phyloP scores from a whole-genome alignment of 2,113 vertebrate genomes.

The Rhinolophus sinicus region DNA sequence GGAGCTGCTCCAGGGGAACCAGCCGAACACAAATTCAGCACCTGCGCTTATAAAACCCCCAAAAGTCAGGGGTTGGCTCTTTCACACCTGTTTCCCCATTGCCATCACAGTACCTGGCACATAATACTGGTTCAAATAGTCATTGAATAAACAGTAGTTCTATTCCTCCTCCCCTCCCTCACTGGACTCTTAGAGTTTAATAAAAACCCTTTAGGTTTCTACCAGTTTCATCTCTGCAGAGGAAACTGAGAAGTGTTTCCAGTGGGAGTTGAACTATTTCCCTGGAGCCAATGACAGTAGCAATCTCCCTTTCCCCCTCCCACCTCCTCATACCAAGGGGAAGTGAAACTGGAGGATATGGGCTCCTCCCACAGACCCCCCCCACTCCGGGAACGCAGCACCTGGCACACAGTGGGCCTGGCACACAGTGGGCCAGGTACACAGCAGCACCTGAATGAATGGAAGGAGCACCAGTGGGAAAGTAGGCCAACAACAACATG shows the following conservation, averaged over 20 bases:
- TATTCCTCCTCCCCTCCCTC: neutral
- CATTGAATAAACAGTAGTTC: neutral
- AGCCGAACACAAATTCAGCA: neutral
- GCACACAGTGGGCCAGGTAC: accelerated
- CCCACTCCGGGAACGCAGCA: neutral
- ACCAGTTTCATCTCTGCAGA: neutral
- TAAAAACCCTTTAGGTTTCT: neutral
- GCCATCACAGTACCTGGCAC: neutral
- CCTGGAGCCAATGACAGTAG: neutral
- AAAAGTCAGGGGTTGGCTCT: neutral
- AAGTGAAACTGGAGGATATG: neutral
- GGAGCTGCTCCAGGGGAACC: neutral
- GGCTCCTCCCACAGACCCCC: neutral
- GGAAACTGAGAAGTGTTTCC: neutral
- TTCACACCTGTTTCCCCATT: neutral
- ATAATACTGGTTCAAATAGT: neutral
- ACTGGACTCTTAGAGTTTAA: neutral
- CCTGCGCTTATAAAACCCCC: neutral
- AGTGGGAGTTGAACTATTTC: neutral
- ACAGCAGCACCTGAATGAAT: neutral
- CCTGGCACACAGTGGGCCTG: neutral
- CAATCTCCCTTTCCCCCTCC: neutral
- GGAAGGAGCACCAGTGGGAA: neutral
- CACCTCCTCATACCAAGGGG: neutral
- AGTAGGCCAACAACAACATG: neutral